Evolutionary conservation across 2,888 invertebrate species (phyloP), one percentile per base, ranked within the genome.

Genomic region (Drosophila phalerata): DNA sequence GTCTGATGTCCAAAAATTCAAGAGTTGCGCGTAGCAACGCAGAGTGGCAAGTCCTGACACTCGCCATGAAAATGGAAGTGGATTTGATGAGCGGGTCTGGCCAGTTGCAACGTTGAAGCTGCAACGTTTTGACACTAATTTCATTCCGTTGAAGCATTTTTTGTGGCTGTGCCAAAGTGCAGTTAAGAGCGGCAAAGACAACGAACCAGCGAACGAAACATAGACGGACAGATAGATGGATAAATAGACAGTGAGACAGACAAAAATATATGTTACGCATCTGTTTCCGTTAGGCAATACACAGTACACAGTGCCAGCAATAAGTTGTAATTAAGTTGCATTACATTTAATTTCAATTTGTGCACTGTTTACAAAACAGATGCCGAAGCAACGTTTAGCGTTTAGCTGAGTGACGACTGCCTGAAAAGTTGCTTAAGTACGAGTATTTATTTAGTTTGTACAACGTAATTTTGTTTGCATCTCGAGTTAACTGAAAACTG

Each of bases 61-160:
- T 58, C 51, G 48, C 64, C 53, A 60, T 60, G 67, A 48, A 72
- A 77, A 60, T 75, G 65, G 62, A 78, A 76, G 73, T 51, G 69
- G 48, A 78, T 65, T 70, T 78, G 79, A 69, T 67, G 58, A 66
- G 56, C 52, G 13, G 13, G 52, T 34, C 66, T 55, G 42, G 42
- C 25, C 45, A 17, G 61, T 78, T 80, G 73, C 74, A 81, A 69
- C 10, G 61, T 77, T 78, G 69, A 79, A 84, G 73, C 70, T 74
- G 70, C 84, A 83, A 70, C 83, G 81, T 83, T 90, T 89, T 85
- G 90, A 88, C 88, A 89, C 87, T 90, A 90, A 88, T 88, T 88
- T 89, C 79, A 82, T 88, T 90, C 71, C 34, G 67, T 70, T 71
- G 77, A 69, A 79, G 75, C 71, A 64, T 73, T 80, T 77, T 79